These are phyloP conservation scores for Aurelia sp. DNA, from an alignment of 30 jellyfish, hydroid and myxozoan species.

Conservation along the genomic window DNA sequence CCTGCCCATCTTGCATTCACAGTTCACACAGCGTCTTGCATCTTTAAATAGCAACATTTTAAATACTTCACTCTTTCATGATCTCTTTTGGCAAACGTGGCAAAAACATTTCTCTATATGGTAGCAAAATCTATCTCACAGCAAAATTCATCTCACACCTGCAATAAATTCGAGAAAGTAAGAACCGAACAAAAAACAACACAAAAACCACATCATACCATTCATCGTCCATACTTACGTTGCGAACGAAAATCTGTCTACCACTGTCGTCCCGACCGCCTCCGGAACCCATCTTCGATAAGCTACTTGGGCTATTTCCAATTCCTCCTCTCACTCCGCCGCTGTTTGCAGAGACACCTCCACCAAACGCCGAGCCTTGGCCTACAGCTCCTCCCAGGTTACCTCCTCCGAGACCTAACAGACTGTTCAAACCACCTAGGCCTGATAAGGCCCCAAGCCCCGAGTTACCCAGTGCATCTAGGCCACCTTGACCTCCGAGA, in stretches of 20 bases:
- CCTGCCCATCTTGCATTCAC: no score
- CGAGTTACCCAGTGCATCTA: constrained; percentile 65
- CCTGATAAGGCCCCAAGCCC: constrained; percentile 46
- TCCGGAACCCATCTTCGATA: constrained; percentile 56
- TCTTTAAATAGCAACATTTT: no score
- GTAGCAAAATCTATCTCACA: no score
- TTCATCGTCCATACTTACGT: constrained; percentile 84
- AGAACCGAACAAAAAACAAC: neutral
- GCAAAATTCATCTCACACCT: no score
- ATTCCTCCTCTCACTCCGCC: constrained; percentile 28
- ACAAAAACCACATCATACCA: constrained; percentile 17
- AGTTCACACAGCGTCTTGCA: no score
- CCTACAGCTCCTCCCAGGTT: constrained; percentile 61
- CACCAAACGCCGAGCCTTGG: constrained; percentile 55
- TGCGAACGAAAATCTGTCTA: constrained; percentile 90
- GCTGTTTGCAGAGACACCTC: constrained; percentile 52
- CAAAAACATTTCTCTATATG: no score
- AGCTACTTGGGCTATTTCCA: constrained; percentile 36
- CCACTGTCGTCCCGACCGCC: constrained; percentile 69
- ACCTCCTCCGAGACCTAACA: constrained; percentile 75
- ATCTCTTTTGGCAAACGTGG: no score
- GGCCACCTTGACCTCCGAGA: constrained; percentile 62
- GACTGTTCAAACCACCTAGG: constrained; percentile 75
- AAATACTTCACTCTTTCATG: no score
- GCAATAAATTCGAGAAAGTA: neutral